phyloP scores from a whole-genome alignment of 2,888 invertebrate genomes.

The Limenitis camilla region DNA sequence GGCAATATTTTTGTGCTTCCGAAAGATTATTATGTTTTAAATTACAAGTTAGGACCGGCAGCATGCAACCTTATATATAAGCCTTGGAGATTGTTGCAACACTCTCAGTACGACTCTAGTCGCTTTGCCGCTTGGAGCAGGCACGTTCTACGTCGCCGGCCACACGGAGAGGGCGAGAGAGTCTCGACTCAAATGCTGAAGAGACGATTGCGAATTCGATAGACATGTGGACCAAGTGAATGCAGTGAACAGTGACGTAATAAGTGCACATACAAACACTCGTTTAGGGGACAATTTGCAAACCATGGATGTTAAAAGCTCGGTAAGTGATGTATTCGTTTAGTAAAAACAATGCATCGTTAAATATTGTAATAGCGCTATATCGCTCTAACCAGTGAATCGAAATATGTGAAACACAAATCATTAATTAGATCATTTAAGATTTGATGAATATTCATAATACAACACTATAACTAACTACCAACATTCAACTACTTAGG shows the following conservation, averaged over 20 bases:
- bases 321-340: conserved; percentile 58
- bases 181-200: conserved; percentile 44
- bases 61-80: conserved; percentile 67
- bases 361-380: no score
- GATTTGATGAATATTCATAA: no score
- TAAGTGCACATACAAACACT: conserved; percentile 43
- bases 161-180: conserved; percentile 75
- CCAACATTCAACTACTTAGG: no score
- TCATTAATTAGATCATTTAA: no score
- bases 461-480: no score
- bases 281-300: conserved; percentile 43
- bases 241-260: conserved; percentile 70
- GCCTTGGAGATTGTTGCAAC: conserved; percentile 68
- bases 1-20: background rate
- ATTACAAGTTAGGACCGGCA: conserved; percentile 6
- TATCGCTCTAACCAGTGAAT: no score
- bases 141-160: conserved; percentile 63
- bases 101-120: conserved; percentile 75
- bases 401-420: no score
- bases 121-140: conserved; percentile 74
- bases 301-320: conserved; percentile 67
- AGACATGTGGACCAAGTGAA: conserved; percentile 70
- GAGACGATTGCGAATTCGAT: conserved; percentile 37
- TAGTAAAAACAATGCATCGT: no score
- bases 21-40: background rate